Evolutionary conservation across 2,113 vertebrate genomes (phyloP), one percentile per base, ranked within the genome.

Genomic region (Meriones unguiculatus): DNA sequence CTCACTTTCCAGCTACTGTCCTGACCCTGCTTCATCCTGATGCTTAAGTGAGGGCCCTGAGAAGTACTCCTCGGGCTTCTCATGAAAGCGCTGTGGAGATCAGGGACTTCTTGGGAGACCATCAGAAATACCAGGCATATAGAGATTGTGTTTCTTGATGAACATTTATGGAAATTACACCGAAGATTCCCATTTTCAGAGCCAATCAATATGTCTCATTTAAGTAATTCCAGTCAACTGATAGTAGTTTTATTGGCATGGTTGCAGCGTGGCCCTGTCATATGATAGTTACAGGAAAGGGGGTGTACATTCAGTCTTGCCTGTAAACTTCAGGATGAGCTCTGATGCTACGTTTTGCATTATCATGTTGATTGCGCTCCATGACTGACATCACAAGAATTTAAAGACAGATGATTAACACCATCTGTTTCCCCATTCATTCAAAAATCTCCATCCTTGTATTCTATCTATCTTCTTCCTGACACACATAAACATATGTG

Each of bases 21-120:
- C 17, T 8, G 7, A 25, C 1, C 28, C 20, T 9, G 25, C 2
- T 8, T 2, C 52, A 1, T 3, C 25, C 30, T 18, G 1, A 9
- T 15, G 5, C 35, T 4, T 17, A 2, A 14, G 14, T 10, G 14
- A 1, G 9, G 25, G 35, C 41, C 4, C 62, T 18, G 8, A 4
- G 12, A 62, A 13, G 32, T 17, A 2, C 12, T 50, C 20, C 38
- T 9, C 28, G 4, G 1, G 0, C 6, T 35, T 22, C 8, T 8
- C 17, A 15, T 38, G 41, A 65, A n/a, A 2, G 2, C 10, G 5
- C 4, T 28, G 2, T 17, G 38, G 69, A 54, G 50, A 0, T 0
- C 6, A 5, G 5, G 4, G 1, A 35, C 18, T 2, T 41, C 6
- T 12, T 18, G 41, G 50, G 25, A 3, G 9, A 10, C 8, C 10